These are phyloP conservation scores for Pogonus chalceus DNA, from an alignment of 1,140 invertebrate species.

Conservation along the genomic window DNA sequence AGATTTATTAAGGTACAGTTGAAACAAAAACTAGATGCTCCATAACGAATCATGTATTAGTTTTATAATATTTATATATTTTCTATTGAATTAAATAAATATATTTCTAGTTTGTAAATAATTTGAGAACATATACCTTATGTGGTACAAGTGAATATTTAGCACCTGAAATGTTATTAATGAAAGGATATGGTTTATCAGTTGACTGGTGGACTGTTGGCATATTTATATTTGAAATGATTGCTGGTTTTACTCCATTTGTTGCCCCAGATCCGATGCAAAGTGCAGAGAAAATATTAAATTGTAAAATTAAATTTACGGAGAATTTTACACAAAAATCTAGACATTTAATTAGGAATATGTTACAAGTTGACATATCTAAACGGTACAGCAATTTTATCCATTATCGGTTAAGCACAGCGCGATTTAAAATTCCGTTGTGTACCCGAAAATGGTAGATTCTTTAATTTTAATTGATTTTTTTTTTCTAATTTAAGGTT, in stretches of 20 bases:
- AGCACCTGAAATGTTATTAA: slow-evolving; percentile 93
- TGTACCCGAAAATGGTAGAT: slow-evolving; percentile 4
- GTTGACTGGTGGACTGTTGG: slow-evolving; percentile 98
- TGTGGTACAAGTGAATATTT: slow-evolving; percentile 94
- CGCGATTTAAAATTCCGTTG: too few species aligned
- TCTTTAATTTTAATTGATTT: slow-evolving; percentile 1
- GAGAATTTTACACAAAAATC: slow-evolving; percentile 60
- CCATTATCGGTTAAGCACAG: too few species aligned
- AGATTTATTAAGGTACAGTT: slow-evolving; percentile 77
- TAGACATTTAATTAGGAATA: slow-evolving; percentile 75
- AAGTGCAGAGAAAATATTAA: slow-evolving; percentile 73
- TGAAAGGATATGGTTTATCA: slow-evolving; percentile 96
- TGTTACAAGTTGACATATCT: slow-evolving; percentile 76
- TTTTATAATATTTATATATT: neutral
- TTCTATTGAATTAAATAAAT: neutral
- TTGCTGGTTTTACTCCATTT: slow-evolving; percentile 79
- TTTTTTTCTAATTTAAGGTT: too few species aligned
- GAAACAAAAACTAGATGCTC: neutral
- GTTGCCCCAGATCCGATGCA: slow-evolving; percentile 69
- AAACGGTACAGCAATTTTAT: slow-evolving; percentile 57
- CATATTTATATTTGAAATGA: slow-evolving; percentile 87
- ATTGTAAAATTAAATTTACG: slow-evolving; percentile 46
- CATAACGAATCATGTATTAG: neutral
- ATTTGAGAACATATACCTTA: slow-evolving; percentile 74
- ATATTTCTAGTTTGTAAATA: neutral